Evolutionary conservation across 2,113 vertebrate genomes (phyloP).

Genomic region (Engystomops pustulosus): DNA sequence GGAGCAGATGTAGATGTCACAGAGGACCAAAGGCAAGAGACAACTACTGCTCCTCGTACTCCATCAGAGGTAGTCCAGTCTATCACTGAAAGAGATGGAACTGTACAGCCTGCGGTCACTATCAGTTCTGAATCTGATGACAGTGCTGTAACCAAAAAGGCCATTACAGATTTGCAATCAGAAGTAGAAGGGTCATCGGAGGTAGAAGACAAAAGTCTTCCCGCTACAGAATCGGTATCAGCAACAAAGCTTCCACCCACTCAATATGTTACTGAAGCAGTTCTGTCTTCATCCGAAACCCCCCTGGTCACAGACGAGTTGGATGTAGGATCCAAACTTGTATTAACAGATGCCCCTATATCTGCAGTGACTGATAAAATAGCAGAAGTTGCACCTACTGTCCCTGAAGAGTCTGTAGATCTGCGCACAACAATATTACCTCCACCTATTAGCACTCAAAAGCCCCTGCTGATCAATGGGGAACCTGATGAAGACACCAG

Average conservation of each 20-base stretch:
- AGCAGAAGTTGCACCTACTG: conserved; percentile 9
- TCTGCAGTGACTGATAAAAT: conserved; percentile 59
- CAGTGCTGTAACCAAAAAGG: not conserved
- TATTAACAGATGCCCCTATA: conserved; percentile 59
- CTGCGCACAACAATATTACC: conserved; percentile 60
- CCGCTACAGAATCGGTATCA: conserved; percentile 54
- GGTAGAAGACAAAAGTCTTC: conserved; percentile 60
- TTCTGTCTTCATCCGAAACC: not conserved
- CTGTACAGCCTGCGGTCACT: not conserved
- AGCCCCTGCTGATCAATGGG: conserved; percentile 65
- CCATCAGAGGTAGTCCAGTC: conserved; percentile 58
- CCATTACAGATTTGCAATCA: conserved; percentile 35
- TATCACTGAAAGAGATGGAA: conserved; percentile 34
- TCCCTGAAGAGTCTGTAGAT: conserved; percentile 38
- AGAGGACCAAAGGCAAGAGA: conserved; percentile 20
- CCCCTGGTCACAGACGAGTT: conserved; percentile 66
- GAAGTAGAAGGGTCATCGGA: conserved; percentile 65
- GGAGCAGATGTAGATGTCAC: conserved; percentile 60
- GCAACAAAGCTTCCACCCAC: conserved; percentile 55
- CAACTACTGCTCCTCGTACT: conserved; percentile 54
- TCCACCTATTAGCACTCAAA: conserved; percentile 59
- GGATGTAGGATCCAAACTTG: conserved; percentile 66
- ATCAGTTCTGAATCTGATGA: not conserved
- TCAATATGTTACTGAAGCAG: conserved; percentile 11
- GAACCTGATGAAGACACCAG: conserved; percentile 72